These are phyloP conservation scores for Reinhardtius hippoglossoides DNA, from an alignment of 2,113 vertebrate genomes.

Conservation along the genomic window DNA sequence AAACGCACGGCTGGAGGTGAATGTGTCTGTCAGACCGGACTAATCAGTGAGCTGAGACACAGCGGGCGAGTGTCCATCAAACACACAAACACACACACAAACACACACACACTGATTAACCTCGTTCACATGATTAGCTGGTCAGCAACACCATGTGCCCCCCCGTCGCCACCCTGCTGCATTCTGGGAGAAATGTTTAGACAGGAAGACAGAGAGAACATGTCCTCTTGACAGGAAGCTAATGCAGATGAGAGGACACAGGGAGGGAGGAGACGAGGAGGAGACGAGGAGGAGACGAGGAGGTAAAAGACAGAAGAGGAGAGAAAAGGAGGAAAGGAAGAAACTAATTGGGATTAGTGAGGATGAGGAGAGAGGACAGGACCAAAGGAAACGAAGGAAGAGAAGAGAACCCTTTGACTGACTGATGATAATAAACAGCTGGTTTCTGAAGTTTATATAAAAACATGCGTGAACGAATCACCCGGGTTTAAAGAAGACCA, in stretches of 20 bases:
- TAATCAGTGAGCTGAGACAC: slow-evolving; percentile 62
- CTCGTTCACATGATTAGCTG: not conserved
- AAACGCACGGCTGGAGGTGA: slow-evolving; percentile 58
- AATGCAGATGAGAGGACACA: not conserved
- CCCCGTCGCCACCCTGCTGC: slow-evolving; percentile 23
- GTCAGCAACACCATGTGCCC: slow-evolving; percentile 25
- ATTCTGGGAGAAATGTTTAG: slow-evolving; percentile 52
- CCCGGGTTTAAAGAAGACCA: too few relatives aligned
- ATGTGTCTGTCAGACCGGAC: slow-evolving; percentile 51
- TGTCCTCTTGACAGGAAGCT: slow-evolving; percentile 9
- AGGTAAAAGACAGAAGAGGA: too few relatives aligned
- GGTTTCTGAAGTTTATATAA: too few relatives aligned
- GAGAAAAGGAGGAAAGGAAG: too few relatives aligned
- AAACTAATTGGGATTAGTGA: not conserved
- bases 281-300: too few relatives aligned
- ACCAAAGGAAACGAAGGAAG: not conserved
- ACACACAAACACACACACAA: slow-evolving; percentile 4
- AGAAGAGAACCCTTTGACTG: too few relatives aligned
- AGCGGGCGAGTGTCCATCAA: slow-evolving; percentile 26
- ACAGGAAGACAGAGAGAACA: not conserved
- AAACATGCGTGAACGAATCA: too few relatives aligned
- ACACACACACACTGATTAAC: slow-evolving; percentile 2
- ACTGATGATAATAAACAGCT: too few relatives aligned
- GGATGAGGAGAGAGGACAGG: not conserved
- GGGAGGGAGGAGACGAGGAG: not conserved